Base-by-base conservation (phyloP, 2,113 vertebrate species). In the Scomber scombrus region DNA sequence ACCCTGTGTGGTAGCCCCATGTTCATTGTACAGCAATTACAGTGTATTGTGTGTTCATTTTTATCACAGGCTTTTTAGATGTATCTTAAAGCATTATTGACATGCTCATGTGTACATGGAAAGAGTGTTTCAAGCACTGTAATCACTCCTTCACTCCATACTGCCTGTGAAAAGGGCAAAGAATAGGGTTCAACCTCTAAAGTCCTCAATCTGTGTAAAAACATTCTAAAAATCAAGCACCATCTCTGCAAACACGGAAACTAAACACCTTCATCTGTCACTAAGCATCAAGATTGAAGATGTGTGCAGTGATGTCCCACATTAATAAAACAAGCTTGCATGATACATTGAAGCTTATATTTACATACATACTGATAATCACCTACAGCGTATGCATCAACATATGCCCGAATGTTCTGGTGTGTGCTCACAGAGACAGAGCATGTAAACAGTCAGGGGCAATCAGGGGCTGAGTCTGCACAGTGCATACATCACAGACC, bases 401-500 rank as follows among this genome's bases (percentile, higher is more conserved):
- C 75, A 63, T 79, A 16, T 21, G 57, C 12, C 29, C 47, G 46
- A 62, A 55, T n/a, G 16, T 71, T 61, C 1, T 15, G 66, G 64
- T 21, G 68, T 75, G 75, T 46, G 72, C 66, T 61, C 56, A 81
- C 34, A 64, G 43, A 87, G 29, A 67, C 16, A 49, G 56, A 68
- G 65, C 29, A 46, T 66, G 71, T 54, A 62, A 69, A 66, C 72
- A 78, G 31, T 58, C 55, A 56, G 3, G 12, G 23, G 65, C 31
- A 34, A 81, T 52, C 46, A 34, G 54, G 45, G 80, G 46, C 74
- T 71, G 86, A 81, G 71, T 81, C 60, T 69, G 78, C 74, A 72
- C 58, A 18, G 43, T 51, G 23, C 82, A 89, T 88, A 80, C 60
- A 86, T 90, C 88, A 89, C 57, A 52, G 58, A 68, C 64, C 62